Evolutionary conservation across 2,113 vertebrate genomes (phyloP).

Genomic region (Platysteira castanea): DNA sequence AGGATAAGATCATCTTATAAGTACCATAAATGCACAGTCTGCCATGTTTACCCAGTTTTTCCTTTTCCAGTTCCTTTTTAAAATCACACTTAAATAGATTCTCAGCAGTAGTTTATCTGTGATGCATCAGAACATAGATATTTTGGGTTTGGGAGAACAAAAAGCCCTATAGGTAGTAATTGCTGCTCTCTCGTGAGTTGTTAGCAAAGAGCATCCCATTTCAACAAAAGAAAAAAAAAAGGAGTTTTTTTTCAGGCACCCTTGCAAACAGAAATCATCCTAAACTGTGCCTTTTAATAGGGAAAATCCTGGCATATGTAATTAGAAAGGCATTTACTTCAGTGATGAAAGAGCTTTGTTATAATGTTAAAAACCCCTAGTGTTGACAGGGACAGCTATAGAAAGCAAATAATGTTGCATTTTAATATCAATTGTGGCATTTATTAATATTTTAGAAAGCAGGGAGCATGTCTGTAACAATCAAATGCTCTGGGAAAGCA

Average conservation of each 20-base stretch:
- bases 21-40: slow-evolving; percentile 40
- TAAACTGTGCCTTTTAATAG: not conserved
- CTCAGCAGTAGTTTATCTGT: slow-evolving; percentile 25
- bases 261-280: not conserved
- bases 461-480: not conserved
- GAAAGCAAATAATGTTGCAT: not conserved
- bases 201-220: not conserved
- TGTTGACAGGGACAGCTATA: not conserved
- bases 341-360: not conserved
- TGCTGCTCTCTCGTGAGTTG: not conserved
- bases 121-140: slow-evolving; percentile 19
- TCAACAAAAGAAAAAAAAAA: not conserved
- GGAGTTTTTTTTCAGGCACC: not conserved
- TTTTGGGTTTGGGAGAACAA: slow-evolving; percentile 34
- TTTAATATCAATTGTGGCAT: not conserved
- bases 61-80: not conserved
- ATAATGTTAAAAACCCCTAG: not conserved
- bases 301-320: not conserved
- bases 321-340: not conserved
- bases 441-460: not conserved
- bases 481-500: not conserved
- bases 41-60: not conserved
- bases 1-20: slow-evolving; percentile 27
- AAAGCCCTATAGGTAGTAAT: slow-evolving; percentile 31
- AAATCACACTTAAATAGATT: slow-evolving; percentile 31